These are phyloP conservation scores for Myotis lucifugus DNA, from an alignment of 2,113 vertebrate genomes.

Conservation along the genomic window DNA sequence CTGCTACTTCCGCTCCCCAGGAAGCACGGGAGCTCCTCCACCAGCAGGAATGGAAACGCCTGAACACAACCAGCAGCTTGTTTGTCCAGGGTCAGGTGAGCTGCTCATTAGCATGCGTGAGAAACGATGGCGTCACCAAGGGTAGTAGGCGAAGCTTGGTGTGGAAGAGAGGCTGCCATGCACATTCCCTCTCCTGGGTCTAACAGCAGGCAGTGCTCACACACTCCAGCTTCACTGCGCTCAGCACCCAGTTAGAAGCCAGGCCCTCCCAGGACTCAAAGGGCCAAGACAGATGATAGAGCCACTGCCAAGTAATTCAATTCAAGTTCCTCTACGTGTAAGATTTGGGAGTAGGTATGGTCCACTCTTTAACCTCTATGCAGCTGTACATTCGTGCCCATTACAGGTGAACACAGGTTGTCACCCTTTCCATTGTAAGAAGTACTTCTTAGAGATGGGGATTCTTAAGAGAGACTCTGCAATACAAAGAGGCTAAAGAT, in stretches of 20 bases:
- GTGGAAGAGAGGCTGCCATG: not conserved
- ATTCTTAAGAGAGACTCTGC: slow-evolving; percentile 36
- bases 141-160: slow-evolving; percentile 55
- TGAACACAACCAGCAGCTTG: slow-evolving; percentile 63
- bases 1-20: slow-evolving; percentile 55
- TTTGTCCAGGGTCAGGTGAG: slow-evolving; percentile 71
- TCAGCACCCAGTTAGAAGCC: not conserved
- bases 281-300: not conserved
- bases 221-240: not conserved
- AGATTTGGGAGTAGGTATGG: not conserved
- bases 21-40: slow-evolving; percentile 63
- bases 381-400: not conserved
- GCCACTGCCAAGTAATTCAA: not conserved
- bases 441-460: not conserved
- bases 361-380: not conserved
- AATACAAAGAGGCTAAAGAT: slow-evolving; percentile 38
- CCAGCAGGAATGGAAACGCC: slow-evolving; percentile 63
- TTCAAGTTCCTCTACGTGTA: not conserved
- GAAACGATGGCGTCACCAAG: slow-evolving; percentile 65
- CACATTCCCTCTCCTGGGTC: slow-evolving; percentile 33
- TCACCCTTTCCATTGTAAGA: slow-evolving; percentile 24
- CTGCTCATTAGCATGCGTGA: slow-evolving; percentile 72
- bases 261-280: not conserved
- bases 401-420: not conserved
- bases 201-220: not conserved